Percentiles rank a stretch among this genome's conserved stretches.
phyloP scores from a whole-genome alignment of 2,113 vertebrate species.

The Tapirus terrestris region DNA sequence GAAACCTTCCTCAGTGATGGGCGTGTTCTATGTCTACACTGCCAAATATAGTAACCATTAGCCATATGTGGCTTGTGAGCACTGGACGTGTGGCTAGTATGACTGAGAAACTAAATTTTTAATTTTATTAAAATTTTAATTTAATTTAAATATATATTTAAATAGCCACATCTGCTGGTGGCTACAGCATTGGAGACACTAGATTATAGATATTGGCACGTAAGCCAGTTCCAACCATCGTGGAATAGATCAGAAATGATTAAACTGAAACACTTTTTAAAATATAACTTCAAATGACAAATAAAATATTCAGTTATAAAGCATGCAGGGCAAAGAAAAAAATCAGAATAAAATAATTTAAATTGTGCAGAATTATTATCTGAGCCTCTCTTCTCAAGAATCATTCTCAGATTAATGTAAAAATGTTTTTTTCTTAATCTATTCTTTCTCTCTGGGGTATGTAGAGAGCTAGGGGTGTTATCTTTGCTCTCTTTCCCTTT shows the following conservation, averaged over 20 bases:
- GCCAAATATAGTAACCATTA: neutral
- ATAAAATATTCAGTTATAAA: neutral
- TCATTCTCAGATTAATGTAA: neutral
- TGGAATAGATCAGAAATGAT: neutral
- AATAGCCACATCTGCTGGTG: neutral
- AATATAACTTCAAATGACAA: slow-evolving; percentile 12
- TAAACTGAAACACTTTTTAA: neutral
- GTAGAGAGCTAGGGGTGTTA: neutral
- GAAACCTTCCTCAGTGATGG: neutral
- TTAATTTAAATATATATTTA: neutral
- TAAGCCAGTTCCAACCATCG: neutral
- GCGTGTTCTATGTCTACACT: neutral
- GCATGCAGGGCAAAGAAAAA: neutral
- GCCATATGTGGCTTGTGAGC: neutral
- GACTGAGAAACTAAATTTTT: neutral
- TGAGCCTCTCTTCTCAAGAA: neutral
- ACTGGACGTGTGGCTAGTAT: neutral
- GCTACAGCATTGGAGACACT: neutral
- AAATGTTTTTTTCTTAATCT: neutral
- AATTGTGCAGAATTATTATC: neutral
- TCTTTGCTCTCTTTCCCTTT: neutral
- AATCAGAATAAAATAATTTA: neutral
- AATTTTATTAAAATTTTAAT: neutral
- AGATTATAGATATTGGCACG: neutral
- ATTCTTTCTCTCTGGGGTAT: neutral